Percentiles rank a stretch among this genome's conserved stretches.
Evolutionary conservation across 2,888 invertebrate species (phyloP).

Genomic region (Erebia aethiops): DNA sequence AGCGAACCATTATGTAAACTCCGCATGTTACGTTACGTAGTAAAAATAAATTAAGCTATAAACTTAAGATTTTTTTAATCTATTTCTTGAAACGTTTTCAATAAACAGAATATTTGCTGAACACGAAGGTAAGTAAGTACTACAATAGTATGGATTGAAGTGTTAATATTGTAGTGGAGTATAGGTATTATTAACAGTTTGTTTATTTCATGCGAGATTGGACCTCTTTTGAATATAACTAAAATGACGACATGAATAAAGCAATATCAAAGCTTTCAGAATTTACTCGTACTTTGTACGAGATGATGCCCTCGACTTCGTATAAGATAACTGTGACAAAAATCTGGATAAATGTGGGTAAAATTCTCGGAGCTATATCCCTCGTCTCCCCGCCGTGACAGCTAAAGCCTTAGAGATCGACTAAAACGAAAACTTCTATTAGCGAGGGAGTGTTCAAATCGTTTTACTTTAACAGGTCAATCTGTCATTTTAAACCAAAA

Average conservation of each 20-base stretch:
- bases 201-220: too few species aligned
- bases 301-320: too few species aligned
- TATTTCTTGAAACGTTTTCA: too few species aligned
- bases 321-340: constrained; percentile 2
- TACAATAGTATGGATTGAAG: too few species aligned
- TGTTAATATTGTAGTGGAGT: too few species aligned
- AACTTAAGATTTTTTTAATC: not conserved
- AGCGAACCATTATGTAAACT: constrained; percentile 4
- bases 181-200: too few species aligned
- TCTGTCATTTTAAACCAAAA: constrained; percentile 44
- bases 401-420: constrained; percentile 54
- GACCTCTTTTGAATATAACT: too few species aligned
- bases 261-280: too few species aligned
- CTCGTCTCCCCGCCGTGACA: constrained; percentile 50
- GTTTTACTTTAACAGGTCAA: constrained; percentile 56
- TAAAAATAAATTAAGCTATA: not conserved
- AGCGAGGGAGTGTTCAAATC: constrained; percentile 57
- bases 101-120: too few species aligned
- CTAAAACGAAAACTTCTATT: constrained; percentile 59
- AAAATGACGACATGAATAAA: too few species aligned
- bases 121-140: too few species aligned
- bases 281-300: too few species aligned
- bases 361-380: constrained; percentile 34
- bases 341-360: constrained; percentile 11
- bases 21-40: not conserved